Conservation (phyloP, 2,888 invertebrate species). For the Trichogramma dendrolimi region DNA sequence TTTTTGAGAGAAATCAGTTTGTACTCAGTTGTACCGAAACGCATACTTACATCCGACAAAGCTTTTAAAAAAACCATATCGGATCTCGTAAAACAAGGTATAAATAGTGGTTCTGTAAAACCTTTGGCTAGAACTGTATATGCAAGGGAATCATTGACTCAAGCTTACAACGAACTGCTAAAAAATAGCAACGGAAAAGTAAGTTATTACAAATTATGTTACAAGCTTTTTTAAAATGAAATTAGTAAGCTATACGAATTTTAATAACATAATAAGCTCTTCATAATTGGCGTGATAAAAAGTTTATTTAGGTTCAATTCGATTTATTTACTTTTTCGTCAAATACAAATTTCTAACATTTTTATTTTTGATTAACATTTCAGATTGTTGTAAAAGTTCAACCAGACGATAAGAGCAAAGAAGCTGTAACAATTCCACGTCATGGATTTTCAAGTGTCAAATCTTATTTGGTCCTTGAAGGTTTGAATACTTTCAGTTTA, state of each 20-base stretch:
- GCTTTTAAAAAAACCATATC: conserved; percentile 58
- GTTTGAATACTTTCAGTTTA: conserved; percentile 62
- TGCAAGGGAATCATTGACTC: conserved; percentile 61
- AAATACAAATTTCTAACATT: background rate
- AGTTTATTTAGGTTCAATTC: background rate
- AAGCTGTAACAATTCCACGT: conserved; percentile 49
- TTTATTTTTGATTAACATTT: background rate
- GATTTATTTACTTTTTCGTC: background rate
- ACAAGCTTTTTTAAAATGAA: too few relatives aligned
- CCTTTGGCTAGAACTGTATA: conserved; percentile 68
- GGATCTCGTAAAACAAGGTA: conserved; percentile 59
- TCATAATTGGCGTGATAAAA: background rate
- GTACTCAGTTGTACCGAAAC: conserved; percentile 50
- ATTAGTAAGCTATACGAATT: background rate
- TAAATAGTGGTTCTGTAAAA: conserved; percentile 63
- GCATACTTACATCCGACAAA: conserved; percentile 47
- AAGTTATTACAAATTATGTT: background rate
- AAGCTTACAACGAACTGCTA: conserved; percentile 64
- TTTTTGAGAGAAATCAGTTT: conserved; percentile 29
- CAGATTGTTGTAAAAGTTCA: conserved; percentile 36
- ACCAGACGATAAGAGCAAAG: conserved; percentile 9
- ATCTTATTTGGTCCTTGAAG: conserved; percentile 65
- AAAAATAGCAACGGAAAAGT: conserved; percentile 78
- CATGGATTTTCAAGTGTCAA: conserved; percentile 52
- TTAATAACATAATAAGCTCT: background rate